phyloP scores from a whole-genome alignment of 2,888 invertebrate genomes.

The Parasteatoda lunata region DNA sequence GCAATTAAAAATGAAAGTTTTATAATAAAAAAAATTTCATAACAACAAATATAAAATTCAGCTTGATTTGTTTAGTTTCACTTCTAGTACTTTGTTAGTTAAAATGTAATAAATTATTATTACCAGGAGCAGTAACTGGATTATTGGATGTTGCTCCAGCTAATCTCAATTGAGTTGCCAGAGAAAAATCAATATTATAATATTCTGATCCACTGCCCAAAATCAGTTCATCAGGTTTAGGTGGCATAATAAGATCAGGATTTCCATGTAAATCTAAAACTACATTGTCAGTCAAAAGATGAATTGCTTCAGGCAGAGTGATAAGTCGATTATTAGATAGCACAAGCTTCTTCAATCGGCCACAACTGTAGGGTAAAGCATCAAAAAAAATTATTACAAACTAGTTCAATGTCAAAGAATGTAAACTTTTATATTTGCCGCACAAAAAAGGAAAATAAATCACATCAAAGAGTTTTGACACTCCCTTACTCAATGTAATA shows the following conservation, averaged over 20 bases:
- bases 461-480: neutral
- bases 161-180: slow-evolving; percentile 92
- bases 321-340: slow-evolving; percentile 94
- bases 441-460: neutral
- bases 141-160: slow-evolving; percentile 91
- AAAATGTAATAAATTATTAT: slow-evolving; percentile 72
- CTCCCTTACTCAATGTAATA: too few species aligned
- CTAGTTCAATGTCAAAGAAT: too few species aligned
- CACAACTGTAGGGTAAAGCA: slow-evolving; percentile 81
- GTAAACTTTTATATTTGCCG: neutral
- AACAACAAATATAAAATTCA: too few species aligned
- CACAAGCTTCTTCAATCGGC: slow-evolving; percentile 92
- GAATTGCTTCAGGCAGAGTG: slow-evolving; percentile 97
- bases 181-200: slow-evolving; percentile 99
- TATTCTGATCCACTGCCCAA: slow-evolving; percentile 81
- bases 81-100: too few species aligned
- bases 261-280: slow-evolving; percentile 93
- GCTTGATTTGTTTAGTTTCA: too few species aligned
- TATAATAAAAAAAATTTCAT: too few species aligned
- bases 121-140: slow-evolving; percentile 82
- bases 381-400: too few species aligned
- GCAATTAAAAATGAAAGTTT: too few species aligned
- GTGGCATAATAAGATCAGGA: slow-evolving; percentile 96
- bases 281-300: slow-evolving; percentile 91
- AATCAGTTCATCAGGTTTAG: slow-evolving; percentile 88